Conservation (phyloP, 2,797 vertebrate genomes). For the Siniperca undulata region DNA sequence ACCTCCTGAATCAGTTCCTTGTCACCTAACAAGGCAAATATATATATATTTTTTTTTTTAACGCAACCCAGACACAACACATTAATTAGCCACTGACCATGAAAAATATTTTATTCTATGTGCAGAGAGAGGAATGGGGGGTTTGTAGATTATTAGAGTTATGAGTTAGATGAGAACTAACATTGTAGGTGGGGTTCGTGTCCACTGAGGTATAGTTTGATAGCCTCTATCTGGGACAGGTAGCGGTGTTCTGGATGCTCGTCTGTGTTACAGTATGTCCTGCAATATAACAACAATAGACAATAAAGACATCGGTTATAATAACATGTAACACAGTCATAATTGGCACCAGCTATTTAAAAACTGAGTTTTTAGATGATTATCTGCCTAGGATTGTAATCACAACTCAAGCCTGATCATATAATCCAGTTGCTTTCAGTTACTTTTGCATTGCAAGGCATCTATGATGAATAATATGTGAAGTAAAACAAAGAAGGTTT, state of each 20-base stretch:
- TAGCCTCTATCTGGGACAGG: slow-evolving; percentile 94
- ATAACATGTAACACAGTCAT: background rate
- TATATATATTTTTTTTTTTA: background rate
- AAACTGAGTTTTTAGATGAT: background rate
- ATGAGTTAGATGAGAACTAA: slow-evolving; percentile 77
- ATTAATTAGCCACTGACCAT: background rate
- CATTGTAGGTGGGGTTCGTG: slow-evolving; percentile 93
- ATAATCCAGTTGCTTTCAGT: slow-evolving; percentile 1
- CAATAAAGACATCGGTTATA: background rate
- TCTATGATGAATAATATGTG: slow-evolving; percentile 7
- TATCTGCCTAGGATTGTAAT: slow-evolving; percentile 6
- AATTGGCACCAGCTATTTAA: background rate
- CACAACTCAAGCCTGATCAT: background rate
- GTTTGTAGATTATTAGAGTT: background rate
- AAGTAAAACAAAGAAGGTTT: slow-evolving; percentile 34
- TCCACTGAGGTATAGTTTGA: slow-evolving; percentile 95
- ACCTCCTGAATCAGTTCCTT: slow-evolving; percentile 95
- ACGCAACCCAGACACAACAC: background rate
- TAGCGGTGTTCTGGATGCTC: slow-evolving; percentile 93
- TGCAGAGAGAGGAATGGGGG: background rate
- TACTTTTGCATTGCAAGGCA: background rate
- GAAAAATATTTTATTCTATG: background rate
- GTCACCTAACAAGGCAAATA: slow-evolving; percentile 86
- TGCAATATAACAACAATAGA: slow-evolving; percentile 62
- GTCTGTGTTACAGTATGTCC: slow-evolving; percentile 98